Percentiles rank a stretch among this genome's conserved stretches.
Evolutionary conservation across 2,888 invertebrate species (phyloP).

Genomic region (Ochropleura leucogaster): DNA sequence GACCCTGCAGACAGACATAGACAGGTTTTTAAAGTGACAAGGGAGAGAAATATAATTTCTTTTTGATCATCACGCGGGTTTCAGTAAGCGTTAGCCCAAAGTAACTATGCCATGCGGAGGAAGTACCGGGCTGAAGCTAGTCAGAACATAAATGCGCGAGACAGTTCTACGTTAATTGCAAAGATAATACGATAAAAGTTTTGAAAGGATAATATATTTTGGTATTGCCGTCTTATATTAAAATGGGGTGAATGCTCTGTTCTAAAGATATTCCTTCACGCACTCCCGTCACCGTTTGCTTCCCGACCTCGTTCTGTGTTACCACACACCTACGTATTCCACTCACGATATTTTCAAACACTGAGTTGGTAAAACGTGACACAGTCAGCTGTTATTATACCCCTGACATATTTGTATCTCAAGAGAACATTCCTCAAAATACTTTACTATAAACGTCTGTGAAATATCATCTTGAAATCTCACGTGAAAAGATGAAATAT

Average conservation of each 20-base stretch:
- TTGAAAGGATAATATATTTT: not conserved
- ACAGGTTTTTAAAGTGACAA: no score
- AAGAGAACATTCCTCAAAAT: conserved; percentile 41
- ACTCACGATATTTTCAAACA: conserved; percentile 63
- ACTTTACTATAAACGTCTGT: conserved; percentile 42
- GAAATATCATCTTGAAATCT: conserved; percentile 55
- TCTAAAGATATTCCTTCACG: conserved; percentile 23
- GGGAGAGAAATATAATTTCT: no score
- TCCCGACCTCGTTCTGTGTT: conserved; percentile 30
- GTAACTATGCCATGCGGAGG: no score
- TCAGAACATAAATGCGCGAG: not conserved
- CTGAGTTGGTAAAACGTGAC: conserved; percentile 59
- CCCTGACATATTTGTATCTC: conserved; percentile 60
- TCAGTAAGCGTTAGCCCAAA: no score
- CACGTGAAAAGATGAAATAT: conserved; percentile 48
- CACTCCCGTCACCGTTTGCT: conserved; percentile 11
- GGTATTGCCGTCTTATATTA: conserved; percentile 16
- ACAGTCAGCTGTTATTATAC: conserved; percentile 57
- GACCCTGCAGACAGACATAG: no score
- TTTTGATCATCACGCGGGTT: no score
- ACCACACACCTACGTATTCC: conserved; percentile 46
- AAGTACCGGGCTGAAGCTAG: no score
- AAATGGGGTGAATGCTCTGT: conserved; percentile 14
- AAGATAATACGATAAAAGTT: not conserved
- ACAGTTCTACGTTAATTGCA: not conserved